Percentiles rank a stretch among this genome's conserved stretches.
Evolutionary conservation across 2,113 vertebrate species (phyloP).

Genomic region (Tyto alba): DNA sequence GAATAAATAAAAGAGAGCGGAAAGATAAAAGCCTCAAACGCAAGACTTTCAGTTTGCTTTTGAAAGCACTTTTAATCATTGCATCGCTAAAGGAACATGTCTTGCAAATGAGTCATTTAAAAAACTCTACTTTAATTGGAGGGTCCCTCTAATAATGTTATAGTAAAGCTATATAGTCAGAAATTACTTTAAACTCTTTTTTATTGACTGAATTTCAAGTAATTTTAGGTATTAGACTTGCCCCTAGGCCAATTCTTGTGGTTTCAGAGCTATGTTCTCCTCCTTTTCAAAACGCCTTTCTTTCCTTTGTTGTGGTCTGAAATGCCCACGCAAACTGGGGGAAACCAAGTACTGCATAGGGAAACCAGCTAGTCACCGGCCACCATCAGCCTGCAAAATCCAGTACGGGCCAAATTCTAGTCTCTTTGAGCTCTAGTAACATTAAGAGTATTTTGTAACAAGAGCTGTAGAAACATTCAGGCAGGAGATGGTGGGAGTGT

Average conservation of each 20-base stretch:
- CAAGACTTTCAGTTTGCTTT: neutral
- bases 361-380: neutral
- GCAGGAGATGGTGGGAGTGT: accelerated
- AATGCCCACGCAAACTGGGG: neutral
- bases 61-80: neutral
- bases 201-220: conserved; percentile 29
- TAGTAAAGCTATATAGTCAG: neutral
- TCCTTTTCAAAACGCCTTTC: neutral
- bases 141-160: neutral
- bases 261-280: neutral
- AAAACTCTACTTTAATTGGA: neutral
- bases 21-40: neutral
- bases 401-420: neutral
- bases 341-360: accelerated
- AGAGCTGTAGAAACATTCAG: neutral
- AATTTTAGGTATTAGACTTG: conserved; percentile 20
- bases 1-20: neutral
- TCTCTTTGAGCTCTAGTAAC: neutral
- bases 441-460: neutral
- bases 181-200: conserved; percentile 50
- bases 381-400: neutral
- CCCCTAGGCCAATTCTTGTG: conserved; percentile 37
- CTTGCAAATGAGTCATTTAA: conserved; percentile 13
- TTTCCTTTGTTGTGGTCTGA: neutral
- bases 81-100: neutral